Evolutionary conservation across 2,888 invertebrate species (phyloP).

Genomic region (Melikaiella ostensackeni): DNA sequence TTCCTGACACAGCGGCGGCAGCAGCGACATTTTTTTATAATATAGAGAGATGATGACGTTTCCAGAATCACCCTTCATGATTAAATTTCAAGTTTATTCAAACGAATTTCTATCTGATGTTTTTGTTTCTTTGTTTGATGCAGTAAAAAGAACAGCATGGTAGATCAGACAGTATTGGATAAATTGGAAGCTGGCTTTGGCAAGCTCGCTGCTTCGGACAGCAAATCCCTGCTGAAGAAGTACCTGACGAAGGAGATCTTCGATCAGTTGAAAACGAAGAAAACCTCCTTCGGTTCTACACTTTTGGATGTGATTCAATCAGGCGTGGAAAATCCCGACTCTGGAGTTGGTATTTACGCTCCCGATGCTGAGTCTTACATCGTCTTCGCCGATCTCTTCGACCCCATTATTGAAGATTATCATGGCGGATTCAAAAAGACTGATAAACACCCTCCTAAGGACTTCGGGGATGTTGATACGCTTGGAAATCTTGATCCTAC

Average conservation of each 20-base stretch:
- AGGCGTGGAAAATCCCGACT: slow-evolving; percentile 96
- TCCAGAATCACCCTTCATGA: background rate
- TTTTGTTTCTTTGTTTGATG: slow-evolving; percentile 66
- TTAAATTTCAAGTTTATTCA: background rate
- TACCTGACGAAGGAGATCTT: slow-evolving; percentile 94
- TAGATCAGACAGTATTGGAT: slow-evolving; percentile 93
- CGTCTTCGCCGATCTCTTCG: slow-evolving; percentile 94
- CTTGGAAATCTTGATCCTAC: slow-evolving; percentile 96
- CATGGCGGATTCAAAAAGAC: slow-evolving; percentile 96
- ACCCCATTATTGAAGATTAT: slow-evolving; percentile 98
- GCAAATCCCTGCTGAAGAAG: slow-evolving; percentile 98
- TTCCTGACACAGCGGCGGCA: too few relatives aligned
- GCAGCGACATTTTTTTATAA: too few relatives aligned
- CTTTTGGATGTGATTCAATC: slow-evolving; percentile 97
- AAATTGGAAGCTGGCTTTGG: slow-evolving; percentile 94
- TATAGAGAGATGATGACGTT: background rate
- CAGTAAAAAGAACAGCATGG: slow-evolving; percentile 88
- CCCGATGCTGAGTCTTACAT: slow-evolving; percentile 98
- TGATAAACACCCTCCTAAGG: slow-evolving; percentile 95
- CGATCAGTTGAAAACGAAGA: slow-evolving; percentile 94
- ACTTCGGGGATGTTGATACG: slow-evolving; percentile 95
- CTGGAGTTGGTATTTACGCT: slow-evolving; percentile 98
- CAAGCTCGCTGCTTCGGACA: slow-evolving; percentile 92
- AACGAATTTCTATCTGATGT: background rate
- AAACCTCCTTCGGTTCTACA: slow-evolving; percentile 95